These are phyloP conservation scores for Fukomys damarensis DNA, from an alignment of 2,113 vertebrate genomes.

Conservation along the genomic window DNA sequence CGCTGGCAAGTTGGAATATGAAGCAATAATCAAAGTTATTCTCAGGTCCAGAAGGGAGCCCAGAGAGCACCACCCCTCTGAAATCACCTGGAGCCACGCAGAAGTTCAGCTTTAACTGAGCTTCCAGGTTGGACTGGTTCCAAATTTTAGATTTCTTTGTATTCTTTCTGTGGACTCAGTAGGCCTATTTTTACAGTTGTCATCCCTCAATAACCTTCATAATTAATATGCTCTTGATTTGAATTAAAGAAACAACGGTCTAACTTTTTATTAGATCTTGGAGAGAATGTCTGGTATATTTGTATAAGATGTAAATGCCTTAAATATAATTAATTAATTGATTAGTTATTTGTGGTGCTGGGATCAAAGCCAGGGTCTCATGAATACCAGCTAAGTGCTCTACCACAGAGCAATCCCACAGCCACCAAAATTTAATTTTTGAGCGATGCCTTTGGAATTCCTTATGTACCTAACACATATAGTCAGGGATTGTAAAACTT, in stretches of 20 bases:
- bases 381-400: not conserved
- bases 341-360: not conserved
- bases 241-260: not conserved
- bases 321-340: not conserved
- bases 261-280: not conserved
- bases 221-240: conserved; percentile 14
- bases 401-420: not conserved
- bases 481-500: not conserved
- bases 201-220: not conserved
- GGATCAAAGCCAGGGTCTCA: not conserved
- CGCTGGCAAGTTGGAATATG: not conserved
- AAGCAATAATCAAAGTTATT: conserved; percentile 11
- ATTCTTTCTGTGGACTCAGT: conserved; percentile 39
- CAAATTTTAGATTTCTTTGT: not conserved
- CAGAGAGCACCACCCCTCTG: not conserved
- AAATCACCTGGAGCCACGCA: not conserved
- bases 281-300: conserved; percentile 31
- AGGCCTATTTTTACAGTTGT: not conserved
- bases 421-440: conserved; percentile 14
- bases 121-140: not conserved
- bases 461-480: not conserved
- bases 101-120: conserved; percentile 9
- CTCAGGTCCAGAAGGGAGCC: not conserved
- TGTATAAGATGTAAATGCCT: not conserved
- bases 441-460: conserved; percentile 25